A percentile compares a stretch with the other conserved stretches of the same genome.
Evolutionary conservation across 1,140 invertebrate genomes (phyloP).

Genomic region (Paramacrobiotus metropolitanus): DNA sequence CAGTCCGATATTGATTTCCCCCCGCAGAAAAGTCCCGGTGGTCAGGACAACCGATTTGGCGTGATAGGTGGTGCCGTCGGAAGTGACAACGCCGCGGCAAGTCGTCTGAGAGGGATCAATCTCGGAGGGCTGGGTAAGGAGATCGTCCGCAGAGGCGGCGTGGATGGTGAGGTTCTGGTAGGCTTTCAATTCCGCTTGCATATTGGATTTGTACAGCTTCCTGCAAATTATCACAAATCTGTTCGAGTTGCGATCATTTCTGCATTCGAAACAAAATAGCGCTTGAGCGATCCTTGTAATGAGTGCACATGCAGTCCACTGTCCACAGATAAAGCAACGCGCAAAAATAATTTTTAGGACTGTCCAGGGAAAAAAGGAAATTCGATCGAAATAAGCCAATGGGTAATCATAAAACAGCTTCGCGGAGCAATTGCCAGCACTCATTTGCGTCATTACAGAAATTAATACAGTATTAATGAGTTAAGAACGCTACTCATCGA

Average conservation of each 20-base stretch:
- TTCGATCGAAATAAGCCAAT: too few species aligned
- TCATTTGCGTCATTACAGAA: background rate
- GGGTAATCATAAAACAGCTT: background rate
- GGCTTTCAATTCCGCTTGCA: constrained; percentile 49
- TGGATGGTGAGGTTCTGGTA: constrained; percentile 41
- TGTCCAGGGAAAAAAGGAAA: too few species aligned
- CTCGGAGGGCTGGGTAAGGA: constrained; percentile 33
- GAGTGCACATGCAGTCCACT: too few species aligned
- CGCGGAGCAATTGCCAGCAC: background rate
- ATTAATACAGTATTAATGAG: background rate
- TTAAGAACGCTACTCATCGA: background rate
- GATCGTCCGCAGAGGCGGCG: constrained; percentile 56
- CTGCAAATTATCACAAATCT: constrained; percentile 18
- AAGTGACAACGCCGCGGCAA: constrained; percentile 21
- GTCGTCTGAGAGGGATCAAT: constrained; percentile 2
- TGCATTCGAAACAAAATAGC: too few species aligned
- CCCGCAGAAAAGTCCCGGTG: constrained; percentile 77
- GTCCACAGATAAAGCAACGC: background rate
- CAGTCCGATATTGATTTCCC: constrained; percentile 62
- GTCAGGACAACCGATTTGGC: constrained; percentile 54
- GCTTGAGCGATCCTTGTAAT: too few species aligned
- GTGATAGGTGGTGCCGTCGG: constrained; percentile 33
- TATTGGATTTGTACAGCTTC: constrained; percentile 46
- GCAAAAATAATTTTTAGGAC: too few species aligned
- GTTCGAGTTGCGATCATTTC: too few species aligned